These are phyloP conservation scores for Heliconius melpomene DNA, from an alignment of 1,140 invertebrate species.

Conservation along the genomic window DNA sequence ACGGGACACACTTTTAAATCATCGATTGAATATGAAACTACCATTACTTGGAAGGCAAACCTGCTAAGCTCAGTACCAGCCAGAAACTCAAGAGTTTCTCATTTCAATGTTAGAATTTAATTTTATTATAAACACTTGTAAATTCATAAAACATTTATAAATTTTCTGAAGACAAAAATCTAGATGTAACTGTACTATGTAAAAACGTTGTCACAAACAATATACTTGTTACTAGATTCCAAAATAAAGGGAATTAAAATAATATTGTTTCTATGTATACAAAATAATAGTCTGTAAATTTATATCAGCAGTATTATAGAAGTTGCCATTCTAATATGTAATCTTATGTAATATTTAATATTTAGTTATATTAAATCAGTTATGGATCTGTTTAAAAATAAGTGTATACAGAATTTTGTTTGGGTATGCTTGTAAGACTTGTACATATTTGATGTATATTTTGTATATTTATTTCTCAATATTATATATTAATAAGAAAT, in stretches of 20 bases:
- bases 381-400: background rate
- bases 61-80: too few species aligned
- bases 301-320: background rate
- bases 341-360: background rate
- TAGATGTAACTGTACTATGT: too few species aligned
- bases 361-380: background rate
- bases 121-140: too few species aligned
- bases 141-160: too few species aligned
- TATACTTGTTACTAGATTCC: background rate
- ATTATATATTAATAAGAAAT: background rate
- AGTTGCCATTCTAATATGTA: background rate
- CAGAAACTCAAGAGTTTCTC: too few species aligned
- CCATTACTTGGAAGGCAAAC: too few species aligned
- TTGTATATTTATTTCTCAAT: background rate
- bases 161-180: too few species aligned
- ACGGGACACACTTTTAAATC: too few species aligned
- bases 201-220: background rate
- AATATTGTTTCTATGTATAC: background rate
- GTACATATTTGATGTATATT: slow-evolving; percentile 2
- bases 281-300: background rate
- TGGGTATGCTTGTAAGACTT: background rate
- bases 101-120: too few species aligned
- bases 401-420: background rate
- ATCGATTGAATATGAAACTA: too few species aligned
- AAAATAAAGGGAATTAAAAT: background rate